Base-by-base conservation (phyloP, 2,888 invertebrate genomes). In the Dexiosoma caninum region DNA sequence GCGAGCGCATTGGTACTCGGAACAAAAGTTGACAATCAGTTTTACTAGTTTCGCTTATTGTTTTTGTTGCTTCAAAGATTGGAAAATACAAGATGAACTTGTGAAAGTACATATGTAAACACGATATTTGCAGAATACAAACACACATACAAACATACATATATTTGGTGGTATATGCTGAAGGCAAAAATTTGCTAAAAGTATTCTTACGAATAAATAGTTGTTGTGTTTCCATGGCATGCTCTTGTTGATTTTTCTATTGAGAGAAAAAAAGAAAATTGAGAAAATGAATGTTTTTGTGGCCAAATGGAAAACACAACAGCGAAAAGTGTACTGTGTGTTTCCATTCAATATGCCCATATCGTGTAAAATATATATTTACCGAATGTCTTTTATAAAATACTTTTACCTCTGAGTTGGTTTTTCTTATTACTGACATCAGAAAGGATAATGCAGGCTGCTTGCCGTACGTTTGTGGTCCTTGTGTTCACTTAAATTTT, bases 221-320 rank as follows among this genome's bases (percentile, higher is more conserved):
- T 37, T 49, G 49, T n/a, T 66, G n/a, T 19, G 10, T 4, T 23
- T 35, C 5, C 19, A n/a, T 16, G 23, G 23, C 21, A 46, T 59
- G 23, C 32, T 27, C 12, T 37, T 46, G 16, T 51, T 72, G 35
- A 49, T 59, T 46, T 59, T 57, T 59, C 59, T 6, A 27, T 27
- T 30, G 27, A 37, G 32, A 23, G 14, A 14, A 53, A 62, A 32
- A 23, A 27, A 5, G 27, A 27, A 27, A 27, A 27, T 27, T 5
- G 27, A n/a, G n/a, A n/a, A n/a, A n/a, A n/a, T n/a, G n/a, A 42
- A 53, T 71, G 51, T 23, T 55, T 72, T 62, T 72, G 62, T 32
- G 70, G 64, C 32, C 64, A 66, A 27, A 72, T 62, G 72, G 19
- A 62, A 53, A 46, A 37, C 46, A 27, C 44, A 62, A 12, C 59